Evolutionary conservation across 2,888 invertebrate species (phyloP), one percentile per base, ranked within the genome.

Genomic region (Pristionchus exspectatus): DNA sequence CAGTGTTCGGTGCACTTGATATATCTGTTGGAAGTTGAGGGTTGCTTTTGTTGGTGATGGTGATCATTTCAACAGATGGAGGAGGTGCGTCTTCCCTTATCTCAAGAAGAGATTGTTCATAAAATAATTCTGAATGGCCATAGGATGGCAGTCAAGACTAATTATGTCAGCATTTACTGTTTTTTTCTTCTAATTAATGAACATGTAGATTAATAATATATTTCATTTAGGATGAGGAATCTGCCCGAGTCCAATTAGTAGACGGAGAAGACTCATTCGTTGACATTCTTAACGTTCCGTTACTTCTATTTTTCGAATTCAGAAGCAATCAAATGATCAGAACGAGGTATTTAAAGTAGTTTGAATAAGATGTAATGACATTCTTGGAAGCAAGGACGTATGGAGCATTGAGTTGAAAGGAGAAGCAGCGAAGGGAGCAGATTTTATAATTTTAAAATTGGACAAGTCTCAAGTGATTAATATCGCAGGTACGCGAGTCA

Each of bases 391-490:
- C 5, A n/a, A 3, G 21, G 54, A 83, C 54, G n/a, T n/a, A 27
- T 83, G 83, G 83, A 83, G 50, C 10, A 27, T n/a, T 21, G 27
- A 50, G 18, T n/a, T 83, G n/a, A 33, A 50, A 83, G 83, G 54
- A 18, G 24, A 54, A 50, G 21, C 44, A 50, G 83, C n/a, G 50
- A 14, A 16, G 18, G 50, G 3, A 5, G 54, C 24, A 2, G 83
- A 83, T 50, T 54, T 27, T 24, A 44, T 83, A 21, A 54, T n/a
- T 44, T 4, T 83, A 50, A 54, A 27, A 50, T 50, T 50, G 0
- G 83, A 83, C 44, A 83, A 83, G n/a, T 33, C 30, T 4, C 77
- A 77, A 38, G 21, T 77, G 14, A 77, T 77, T 18, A 50, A 77
- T 21, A 21, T 12, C 14, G 33, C 16, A 18, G 77, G 77, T 38